Evolutionary conservation across 2,113 vertebrate species (phyloP).

Genomic region (Zootoca vivipara): DNA sequence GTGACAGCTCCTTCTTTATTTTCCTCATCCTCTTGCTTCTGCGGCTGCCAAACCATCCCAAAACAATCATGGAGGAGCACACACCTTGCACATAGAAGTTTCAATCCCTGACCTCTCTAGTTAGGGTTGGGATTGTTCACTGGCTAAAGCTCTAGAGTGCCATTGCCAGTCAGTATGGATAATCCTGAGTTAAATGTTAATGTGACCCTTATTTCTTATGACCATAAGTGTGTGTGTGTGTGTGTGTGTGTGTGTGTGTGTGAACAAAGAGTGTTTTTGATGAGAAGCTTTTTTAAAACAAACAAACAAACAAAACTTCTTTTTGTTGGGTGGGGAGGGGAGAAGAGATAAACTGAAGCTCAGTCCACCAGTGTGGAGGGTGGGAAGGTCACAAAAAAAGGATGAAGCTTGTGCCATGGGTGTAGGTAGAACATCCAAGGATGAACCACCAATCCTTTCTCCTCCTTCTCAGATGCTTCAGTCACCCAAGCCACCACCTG

Average conservation of each 20-base stretch:
- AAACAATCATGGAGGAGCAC: no score
- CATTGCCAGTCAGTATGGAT: no score
- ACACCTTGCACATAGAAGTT: no score
- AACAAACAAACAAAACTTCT: not conserved
- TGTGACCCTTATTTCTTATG: not conserved
- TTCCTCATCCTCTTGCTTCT: no score
- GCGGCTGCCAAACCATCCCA: no score
- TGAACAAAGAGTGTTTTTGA: not conserved
- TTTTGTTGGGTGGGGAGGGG: no score
- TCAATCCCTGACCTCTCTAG: no score
- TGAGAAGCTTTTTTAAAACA: not conserved
- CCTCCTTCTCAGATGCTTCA: not conserved
- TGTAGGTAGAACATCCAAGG: not conserved
- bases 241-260: no score
- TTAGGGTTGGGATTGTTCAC: no score
- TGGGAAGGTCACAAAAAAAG: not conserved
- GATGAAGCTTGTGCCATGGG: not conserved
- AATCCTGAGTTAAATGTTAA: no score
- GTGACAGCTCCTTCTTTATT: no score
- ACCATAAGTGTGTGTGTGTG: not conserved
- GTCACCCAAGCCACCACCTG: not conserved
- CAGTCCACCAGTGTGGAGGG: not conserved
- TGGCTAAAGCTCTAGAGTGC: no score
- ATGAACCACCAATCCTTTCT: not conserved
- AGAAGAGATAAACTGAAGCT: slow-evolving; percentile 16